phyloP scores from a whole-genome alignment of 2,797 vertebrate genomes.

The Sebastes elongatus region DNA sequence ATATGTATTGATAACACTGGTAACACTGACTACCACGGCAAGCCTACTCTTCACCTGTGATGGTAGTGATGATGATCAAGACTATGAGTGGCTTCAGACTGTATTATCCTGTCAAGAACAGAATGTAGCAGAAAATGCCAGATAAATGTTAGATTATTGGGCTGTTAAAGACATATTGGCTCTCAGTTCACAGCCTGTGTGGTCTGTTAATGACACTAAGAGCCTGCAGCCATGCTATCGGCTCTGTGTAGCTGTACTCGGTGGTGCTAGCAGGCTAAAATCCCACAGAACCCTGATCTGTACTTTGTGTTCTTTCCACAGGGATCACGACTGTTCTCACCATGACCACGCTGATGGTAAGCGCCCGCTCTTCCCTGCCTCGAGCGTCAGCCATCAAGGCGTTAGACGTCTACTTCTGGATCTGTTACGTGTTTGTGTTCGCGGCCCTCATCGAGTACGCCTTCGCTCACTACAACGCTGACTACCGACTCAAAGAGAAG shows the following conservation, averaged over 20 bases:
- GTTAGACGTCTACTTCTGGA: constrained; percentile 98
- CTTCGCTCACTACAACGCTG: constrained; percentile 97
- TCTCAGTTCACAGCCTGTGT: not conserved
- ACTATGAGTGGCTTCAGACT: not conserved
- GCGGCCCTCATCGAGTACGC: constrained; percentile 97
- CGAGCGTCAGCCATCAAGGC: constrained; percentile 97
- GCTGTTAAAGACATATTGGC: not conserved
- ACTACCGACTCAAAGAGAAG: constrained; percentile 95
- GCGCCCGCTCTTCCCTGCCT: constrained; percentile 93
- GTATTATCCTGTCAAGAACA: not conserved
- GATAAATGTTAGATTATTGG: not conserved
- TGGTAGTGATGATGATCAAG: not conserved
- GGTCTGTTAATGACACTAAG: not conserved
- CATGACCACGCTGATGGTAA: constrained; percentile 99
- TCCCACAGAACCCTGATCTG: not conserved
- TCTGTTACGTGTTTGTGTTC: constrained; percentile 98
- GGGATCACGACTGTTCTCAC: constrained; percentile 98
- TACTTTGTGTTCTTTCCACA: constrained; percentile 55
- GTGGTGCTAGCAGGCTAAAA: not conserved
- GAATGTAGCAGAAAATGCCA: not conserved
- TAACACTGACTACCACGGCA: not conserved
- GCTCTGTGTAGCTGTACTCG: not conserved
- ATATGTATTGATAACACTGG: no score
- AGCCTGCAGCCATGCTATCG: not conserved
- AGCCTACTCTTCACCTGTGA: not conserved